Evolutionary conservation across 2,113 vertebrate genomes (phyloP).

Genomic region (Periophthalmodon schlosseri): DNA sequence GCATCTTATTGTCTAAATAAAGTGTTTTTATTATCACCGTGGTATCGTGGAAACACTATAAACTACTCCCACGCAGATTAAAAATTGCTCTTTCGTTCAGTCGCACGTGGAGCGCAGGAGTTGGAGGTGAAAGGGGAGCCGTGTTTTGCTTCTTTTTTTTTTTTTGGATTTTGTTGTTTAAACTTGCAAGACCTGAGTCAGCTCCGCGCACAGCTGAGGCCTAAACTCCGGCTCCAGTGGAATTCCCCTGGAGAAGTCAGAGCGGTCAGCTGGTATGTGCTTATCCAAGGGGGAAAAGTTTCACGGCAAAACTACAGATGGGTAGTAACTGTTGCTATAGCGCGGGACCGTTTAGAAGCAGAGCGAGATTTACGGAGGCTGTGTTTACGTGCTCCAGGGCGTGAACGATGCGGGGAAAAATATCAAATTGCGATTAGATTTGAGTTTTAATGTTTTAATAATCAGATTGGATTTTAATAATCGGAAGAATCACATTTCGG

Average conservation of each 20-base stretch:
- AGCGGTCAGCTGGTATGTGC: conserved; percentile 38
- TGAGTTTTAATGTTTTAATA: too few relatives aligned
- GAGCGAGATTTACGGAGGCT: background rate
- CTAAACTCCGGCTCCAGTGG: conserved; percentile 55
- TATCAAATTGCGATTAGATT: too few relatives aligned
- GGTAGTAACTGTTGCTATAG: background rate
- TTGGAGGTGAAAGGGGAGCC: conserved; percentile 29
- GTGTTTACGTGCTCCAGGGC: too few relatives aligned
- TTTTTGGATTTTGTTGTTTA: conserved; percentile 34
- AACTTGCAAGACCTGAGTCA: conserved; percentile 41
- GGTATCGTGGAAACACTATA: too few relatives aligned
- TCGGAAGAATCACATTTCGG: too few relatives aligned
- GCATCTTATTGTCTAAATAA: too few relatives aligned
- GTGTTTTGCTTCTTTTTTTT: background rate
- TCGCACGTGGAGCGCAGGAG: conserved; percentile 3
- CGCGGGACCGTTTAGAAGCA: background rate
- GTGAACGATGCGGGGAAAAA: too few relatives aligned
- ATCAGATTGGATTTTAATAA: too few relatives aligned
- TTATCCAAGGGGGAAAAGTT: conserved; percentile 42
- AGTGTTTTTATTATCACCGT: too few relatives aligned
- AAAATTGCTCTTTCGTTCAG: conserved; percentile 23
- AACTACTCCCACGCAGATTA: background rate
- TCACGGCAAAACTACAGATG: background rate
- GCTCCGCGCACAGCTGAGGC: conserved; percentile 44
- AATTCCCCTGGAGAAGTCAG: conserved; percentile 48